Conservation (phyloP, 1,140 invertebrate species). For the Pachypsylla venusta region DNA sequence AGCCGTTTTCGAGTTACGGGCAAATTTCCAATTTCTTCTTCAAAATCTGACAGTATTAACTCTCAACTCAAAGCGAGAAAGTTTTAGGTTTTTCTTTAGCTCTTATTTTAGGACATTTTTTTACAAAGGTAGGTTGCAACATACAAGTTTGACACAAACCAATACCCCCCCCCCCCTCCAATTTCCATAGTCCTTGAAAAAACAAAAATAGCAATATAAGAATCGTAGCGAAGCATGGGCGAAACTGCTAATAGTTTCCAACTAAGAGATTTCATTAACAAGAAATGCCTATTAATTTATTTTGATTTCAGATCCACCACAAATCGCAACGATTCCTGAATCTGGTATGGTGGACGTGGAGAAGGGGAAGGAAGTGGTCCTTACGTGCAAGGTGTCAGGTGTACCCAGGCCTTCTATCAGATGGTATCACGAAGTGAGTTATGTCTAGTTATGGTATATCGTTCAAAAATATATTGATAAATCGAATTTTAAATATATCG, state of each 20-base stretch:
- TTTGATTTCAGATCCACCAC: conserved; percentile 42
- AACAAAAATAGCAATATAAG: not conserved
- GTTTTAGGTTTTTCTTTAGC: no score
- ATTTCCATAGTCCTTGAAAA: not conserved
- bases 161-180: not conserved
- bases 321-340: conserved; percentile 45
- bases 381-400: conserved; percentile 47
- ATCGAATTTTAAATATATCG: no score
- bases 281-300: conserved; percentile 9
- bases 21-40: no score
- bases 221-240: not conserved
- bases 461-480: no score
- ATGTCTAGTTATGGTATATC: no score
- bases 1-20: no score
- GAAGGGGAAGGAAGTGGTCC: conserved; percentile 49
- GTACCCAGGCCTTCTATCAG: conserved; percentile 48
- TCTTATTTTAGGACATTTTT: not conserved
- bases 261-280: conserved; percentile 11
- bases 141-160: not conserved
- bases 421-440: conserved; percentile 48
- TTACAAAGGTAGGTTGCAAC: not conserved
- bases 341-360: conserved; percentile 50
- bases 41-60: no score
- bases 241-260: not conserved
- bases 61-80: no score